A percentile compares a stretch with the other conserved stretches of the same genome.
Conservation (phyloP, 2,113 vertebrate genomes). For the Oryctolagus cuniculus region mOryCun1.1 NC_091432.1:187993501-187994000, state of each 20-base stretch:
- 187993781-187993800: neutral
- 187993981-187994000: neutral
- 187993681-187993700: too few relatives aligned
- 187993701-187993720: too few relatives aligned
- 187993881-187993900: neutral
- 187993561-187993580: too few relatives aligned
- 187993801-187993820: neutral
- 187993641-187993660: too few relatives aligned
- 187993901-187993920: neutral
- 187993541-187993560: too few relatives aligned
- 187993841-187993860: conserved; percentile 5
- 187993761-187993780: neutral
- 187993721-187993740: neutral
- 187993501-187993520: too few relatives aligned
- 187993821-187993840: neutral
- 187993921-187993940: neutral
- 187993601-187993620: too few relatives aligned
- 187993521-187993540: too few relatives aligned
- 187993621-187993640: too few relatives aligned
- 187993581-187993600: too few relatives aligned
- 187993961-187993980: neutral
- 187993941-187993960: neutral
- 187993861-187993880: neutral
- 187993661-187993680: too few relatives aligned
- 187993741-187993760: neutral